Evolutionary conservation across 2,888 invertebrate genomes (phyloP).

Genomic region (Tenodera sinensis): DNA sequence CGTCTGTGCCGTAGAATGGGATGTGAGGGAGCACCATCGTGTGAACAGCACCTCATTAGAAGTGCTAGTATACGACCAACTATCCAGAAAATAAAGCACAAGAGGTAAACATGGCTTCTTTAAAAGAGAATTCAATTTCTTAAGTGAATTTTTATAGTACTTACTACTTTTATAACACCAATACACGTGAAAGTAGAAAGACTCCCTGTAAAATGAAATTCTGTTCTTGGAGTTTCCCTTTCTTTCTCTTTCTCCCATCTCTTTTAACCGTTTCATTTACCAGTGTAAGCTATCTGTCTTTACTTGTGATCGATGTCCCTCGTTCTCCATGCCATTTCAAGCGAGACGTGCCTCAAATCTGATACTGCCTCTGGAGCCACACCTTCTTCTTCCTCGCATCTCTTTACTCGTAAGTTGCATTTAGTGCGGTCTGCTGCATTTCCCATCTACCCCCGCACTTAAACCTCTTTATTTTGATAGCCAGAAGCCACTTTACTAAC

Average conservation of each 20-base stretch:
- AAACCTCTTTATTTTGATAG: neutral
- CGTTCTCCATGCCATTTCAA: neutral
- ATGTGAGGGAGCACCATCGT: neutral
- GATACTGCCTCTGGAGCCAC: neutral
- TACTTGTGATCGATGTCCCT: slow-evolving; percentile 2
- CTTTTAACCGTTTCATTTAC: slow-evolving; percentile 7
- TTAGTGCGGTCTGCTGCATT: neutral
- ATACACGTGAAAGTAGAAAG: neutral
- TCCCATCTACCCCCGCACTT: neutral
- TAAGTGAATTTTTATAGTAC: neutral
- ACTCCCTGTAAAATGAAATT: neutral
- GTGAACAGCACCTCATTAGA: neutral
- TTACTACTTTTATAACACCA: neutral
- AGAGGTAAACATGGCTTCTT: neutral
- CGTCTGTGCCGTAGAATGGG: too few species aligned
- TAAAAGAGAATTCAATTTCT: neutral
- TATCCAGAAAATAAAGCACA: neutral
- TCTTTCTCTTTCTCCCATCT: neutral
- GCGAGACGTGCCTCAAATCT: neutral
- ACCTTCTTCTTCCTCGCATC: neutral
- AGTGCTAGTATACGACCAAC: neutral
- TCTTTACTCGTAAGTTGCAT: neutral
- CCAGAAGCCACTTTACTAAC: neutral
- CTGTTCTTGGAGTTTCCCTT: neutral
- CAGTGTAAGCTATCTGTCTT: slow-evolving; percentile 13